Percentiles rank a stretch among this genome's conserved stretches.
These are phyloP conservation scores for Siniperca scherzeri DNA, from an alignment of 2,797 vertebrate species.

Conservation along the genomic window DNA sequence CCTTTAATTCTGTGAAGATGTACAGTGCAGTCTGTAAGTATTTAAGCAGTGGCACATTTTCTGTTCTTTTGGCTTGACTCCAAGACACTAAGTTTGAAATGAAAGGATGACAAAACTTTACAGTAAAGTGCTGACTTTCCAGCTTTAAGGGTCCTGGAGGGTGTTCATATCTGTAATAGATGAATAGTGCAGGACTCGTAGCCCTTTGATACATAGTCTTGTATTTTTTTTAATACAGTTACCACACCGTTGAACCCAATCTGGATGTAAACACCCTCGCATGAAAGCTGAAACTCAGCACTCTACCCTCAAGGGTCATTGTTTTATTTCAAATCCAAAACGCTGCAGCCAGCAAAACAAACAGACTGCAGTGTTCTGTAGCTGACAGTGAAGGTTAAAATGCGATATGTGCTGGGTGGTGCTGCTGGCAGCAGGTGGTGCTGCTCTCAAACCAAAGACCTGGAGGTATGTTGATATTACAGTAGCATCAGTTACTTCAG, in stretches of 20 bases:
- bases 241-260: background rate
- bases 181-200: background rate
- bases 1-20: background rate
- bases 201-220: background rate
- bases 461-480: background rate
- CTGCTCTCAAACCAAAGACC: constrained; percentile 36
- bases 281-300: constrained; percentile 7
- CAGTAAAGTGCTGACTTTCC: constrained; percentile 10
- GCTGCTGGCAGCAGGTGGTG: constrained; percentile 48
- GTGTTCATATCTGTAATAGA: background rate
- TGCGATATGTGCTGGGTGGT: background rate
- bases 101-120: background rate
- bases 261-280: background rate
- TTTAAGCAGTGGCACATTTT: background rate
- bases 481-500: background rate
- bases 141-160: background rate
- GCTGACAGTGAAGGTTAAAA: constrained; percentile 3
- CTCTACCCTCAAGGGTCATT: background rate
- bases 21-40: background rate
- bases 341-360: background rate
- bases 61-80: background rate
- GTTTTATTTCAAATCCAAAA: constrained; percentile 18
- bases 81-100: background rate
- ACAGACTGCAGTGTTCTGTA: constrained; percentile 1
- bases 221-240: background rate